Base-by-base conservation (phyloP, 2,888 invertebrate genomes). In the Eristalis arbustorum region DNA sequence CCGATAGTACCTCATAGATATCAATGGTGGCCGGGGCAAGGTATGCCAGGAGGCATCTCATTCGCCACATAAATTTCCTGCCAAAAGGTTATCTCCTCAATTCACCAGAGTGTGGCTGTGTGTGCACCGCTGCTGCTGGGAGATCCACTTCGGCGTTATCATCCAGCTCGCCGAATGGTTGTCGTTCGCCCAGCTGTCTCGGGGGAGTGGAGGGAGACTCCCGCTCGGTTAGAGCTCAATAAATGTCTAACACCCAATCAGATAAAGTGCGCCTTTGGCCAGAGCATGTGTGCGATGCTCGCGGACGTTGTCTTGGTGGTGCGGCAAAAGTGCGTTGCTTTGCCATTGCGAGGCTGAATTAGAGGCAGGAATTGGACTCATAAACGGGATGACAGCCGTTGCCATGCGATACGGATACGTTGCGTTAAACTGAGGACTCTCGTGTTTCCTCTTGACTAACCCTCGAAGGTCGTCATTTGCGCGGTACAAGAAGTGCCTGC, bases 1-100 rank as follows among this genome's bases (percentile, higher is more conserved):
- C 68, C 75, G 87, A 87, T 87, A 87, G 87, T 83, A 83, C 75
- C 64, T 83, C 87, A 87, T 79, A 87, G 87, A 87, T 87, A 87
- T 87, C 87, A 87, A 83, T 87, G 83, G 68, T 83, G 23, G 42
- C 72, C 34, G 66, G 69, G 61, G 61, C 25, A 62, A 10, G 57
- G 23, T n/a, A 49, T 42, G 23, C 23, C 40, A 40, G 34, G 14
- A 74, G 69, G 78, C 42, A 59, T 85, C 64, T 59, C 56, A 73
- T 73, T 28, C 62, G 57, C 71, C 61, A 83, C 87, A 87, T 87
- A 83, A 79, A 83, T 87, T 87, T 78, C 64, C 71, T 87, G 83
- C 83, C 87, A 87, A 87, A 87, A 87, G 83, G 87, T 87, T 87
- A 87, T 87, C 87, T 87, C 63, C 63, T 34, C 40, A 49, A 49